Base-by-base conservation (phyloP, 2,113 vertebrate genomes). In the Vidua chalybeata region DNA sequence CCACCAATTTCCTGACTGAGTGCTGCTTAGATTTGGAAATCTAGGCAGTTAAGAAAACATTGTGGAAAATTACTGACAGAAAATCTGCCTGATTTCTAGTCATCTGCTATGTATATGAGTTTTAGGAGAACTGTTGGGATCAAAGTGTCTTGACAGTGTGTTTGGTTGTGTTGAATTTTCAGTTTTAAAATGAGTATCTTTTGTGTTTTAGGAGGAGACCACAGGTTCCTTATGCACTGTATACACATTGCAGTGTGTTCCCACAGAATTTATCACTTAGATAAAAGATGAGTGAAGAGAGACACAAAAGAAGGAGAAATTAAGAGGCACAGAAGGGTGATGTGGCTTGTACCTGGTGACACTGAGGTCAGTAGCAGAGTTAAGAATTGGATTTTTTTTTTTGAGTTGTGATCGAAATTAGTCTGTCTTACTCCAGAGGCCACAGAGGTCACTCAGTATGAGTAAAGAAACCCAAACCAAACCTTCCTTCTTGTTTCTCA, bases 271-370 rank as follows among this genome's bases (percentile, higher is more conserved):
- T 90, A 71, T 67, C 61, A 55, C 72, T 93, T 84, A 91, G 68
- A 41, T 68, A 92, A 88, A 86, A 96, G 89, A 78, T 86, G 35
- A 84, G 73, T 89, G 68, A 90, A 92, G 79, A 84, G 51, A 83
- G 43, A 75, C 63, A 86, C 80, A 96, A 78, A 83, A 91, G 27
- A 83, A 91, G 27, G 59, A 93, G 79, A 85, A 94, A 64, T 92
- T 90, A 88, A 56, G 79, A 95, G 61, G 26, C 83, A 84, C 61
- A 75, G 63, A 86, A 37, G 39, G 74, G 46, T 87, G 87, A 78
- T 84, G 35, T 81, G 90, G 27, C 59, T 91, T 94, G 43, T 68
- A 76, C 33, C 46, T 95, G 63, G 54, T 95, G 82, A 90, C 74
- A 23, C 54, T 43, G 87, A 93, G 82, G 82, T 93, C 72, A 92